Evolutionary conservation across 2,113 vertebrate genomes (phyloP).

Genomic region (Oncorhynchus nerka): DNA sequence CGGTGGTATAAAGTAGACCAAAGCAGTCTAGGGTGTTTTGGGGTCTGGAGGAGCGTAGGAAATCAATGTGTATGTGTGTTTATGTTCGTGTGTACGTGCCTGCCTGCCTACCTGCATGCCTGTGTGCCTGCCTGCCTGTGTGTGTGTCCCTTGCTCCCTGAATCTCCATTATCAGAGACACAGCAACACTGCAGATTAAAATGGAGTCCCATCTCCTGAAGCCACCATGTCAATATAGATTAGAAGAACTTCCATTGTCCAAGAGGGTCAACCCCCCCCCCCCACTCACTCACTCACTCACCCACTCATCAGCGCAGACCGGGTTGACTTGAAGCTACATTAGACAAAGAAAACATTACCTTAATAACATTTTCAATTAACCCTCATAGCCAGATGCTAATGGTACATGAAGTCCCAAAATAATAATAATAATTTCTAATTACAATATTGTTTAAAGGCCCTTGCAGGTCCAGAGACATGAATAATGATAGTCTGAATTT

Average conservation of each 20-base stretch:
- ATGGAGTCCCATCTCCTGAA: slow-evolving; percentile 49
- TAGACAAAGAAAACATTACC: slow-evolving; percentile 66
- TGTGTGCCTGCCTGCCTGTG: not conserved
- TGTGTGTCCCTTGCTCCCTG: not conserved
- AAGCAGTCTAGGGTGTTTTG: slow-evolving; percentile 30
- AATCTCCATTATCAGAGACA: slow-evolving; percentile 28
- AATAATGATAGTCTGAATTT: slow-evolving; percentile 43
- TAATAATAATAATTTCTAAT: slow-evolving; percentile 67
- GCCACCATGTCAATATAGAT: slow-evolving; percentile 76
- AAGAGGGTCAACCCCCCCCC: slow-evolving; percentile 48
- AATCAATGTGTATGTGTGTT: not conserved
- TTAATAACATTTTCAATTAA: slow-evolving; percentile 70
- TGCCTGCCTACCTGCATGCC: not conserved
- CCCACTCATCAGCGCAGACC: slow-evolving; percentile 9
- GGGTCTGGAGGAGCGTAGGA: not conserved
- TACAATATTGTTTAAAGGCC: slow-evolving; percentile 49
- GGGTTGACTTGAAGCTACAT: slow-evolving; percentile 39
- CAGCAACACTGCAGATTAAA: slow-evolving; percentile 53
- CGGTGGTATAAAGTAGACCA: slow-evolving; percentile 14
- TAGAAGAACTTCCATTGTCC: slow-evolving; percentile 74
- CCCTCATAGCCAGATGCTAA: slow-evolving; percentile 73
- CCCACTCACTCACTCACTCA: slow-evolving; percentile 64
- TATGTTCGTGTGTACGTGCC: not conserved
- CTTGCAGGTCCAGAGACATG: slow-evolving; percentile 46
- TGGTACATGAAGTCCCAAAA: slow-evolving; percentile 57